Evolutionary conservation across 2,113 vertebrate genomes (phyloP).

Genomic region (Pungitius pungitius): DNA sequence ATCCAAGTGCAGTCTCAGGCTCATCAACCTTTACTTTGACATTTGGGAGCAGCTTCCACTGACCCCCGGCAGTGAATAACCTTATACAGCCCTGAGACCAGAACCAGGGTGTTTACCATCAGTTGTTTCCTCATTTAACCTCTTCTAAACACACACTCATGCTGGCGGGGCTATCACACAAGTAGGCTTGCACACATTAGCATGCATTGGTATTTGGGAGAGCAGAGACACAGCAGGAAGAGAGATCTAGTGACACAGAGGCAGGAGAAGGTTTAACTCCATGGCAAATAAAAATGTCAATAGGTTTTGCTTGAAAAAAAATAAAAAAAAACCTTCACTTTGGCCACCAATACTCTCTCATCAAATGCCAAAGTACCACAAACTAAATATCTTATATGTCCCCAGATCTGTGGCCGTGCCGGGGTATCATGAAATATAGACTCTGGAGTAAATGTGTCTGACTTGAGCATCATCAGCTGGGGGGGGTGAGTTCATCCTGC

Average conservation of each 20-base stretch:
- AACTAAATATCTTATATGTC: neutral
- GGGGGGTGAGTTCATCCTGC: neutral
- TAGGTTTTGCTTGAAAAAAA: neutral
- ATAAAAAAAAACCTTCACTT: neutral
- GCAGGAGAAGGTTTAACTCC: neutral
- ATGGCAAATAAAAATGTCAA: neutral
- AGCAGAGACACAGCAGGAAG: neutral
- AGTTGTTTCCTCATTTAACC: constrained; percentile 17
- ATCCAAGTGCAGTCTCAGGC: constrained; percentile 26
- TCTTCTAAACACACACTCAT: neutral
- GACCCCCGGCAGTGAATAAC: neutral
- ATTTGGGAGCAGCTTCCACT: neutral
- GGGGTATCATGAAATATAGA: neutral
- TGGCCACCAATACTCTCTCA: neutral
- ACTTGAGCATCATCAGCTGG: neutral
- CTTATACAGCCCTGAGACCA: neutral
- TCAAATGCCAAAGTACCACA: neutral
- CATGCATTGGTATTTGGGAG: constrained; percentile 24
- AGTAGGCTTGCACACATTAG: constrained; percentile 13
- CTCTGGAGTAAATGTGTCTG: neutral
- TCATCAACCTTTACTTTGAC: constrained; percentile 30
- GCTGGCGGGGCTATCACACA: neutral
- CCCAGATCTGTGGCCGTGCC: neutral
- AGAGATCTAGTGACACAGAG: neutral
- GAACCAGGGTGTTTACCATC: neutral